These are phyloP conservation scores for Chelonoidis abingdonii DNA, from an alignment of 2,113 vertebrate species.

Conservation along the genomic window DNA sequence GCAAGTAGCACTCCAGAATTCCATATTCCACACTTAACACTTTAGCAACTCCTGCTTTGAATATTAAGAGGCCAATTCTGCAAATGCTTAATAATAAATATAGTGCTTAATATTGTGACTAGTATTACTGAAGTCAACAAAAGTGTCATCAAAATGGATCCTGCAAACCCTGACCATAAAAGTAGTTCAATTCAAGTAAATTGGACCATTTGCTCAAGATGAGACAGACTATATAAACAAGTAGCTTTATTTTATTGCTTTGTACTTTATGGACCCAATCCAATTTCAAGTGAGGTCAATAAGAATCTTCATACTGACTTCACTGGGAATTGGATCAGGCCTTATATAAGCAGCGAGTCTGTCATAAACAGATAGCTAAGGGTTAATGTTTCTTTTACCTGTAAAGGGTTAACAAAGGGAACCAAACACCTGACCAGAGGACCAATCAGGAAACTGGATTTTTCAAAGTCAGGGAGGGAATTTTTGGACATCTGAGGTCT, in stretches of 20 bases:
- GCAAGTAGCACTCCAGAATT: neutral
- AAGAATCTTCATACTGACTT: neutral
- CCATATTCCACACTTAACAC: neutral
- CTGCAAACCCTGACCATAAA: neutral
- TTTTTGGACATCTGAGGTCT: too few species aligned
- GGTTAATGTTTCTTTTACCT: too few species aligned
- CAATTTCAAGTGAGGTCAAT: neutral
- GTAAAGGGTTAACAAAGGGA: too few species aligned
- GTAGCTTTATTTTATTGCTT: neutral
- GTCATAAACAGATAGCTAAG: too few species aligned
- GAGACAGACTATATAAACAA: too few species aligned
- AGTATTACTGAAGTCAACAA: fast-evolving
- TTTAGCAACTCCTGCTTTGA: neutral
- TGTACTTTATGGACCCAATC: neutral
- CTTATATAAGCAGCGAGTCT: neutral
- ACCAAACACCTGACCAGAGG: too few species aligned
- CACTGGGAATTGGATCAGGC: neutral
- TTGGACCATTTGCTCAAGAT: neutral
- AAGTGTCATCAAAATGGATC: neutral
- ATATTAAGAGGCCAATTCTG: neutral
- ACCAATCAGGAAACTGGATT: too few species aligned
- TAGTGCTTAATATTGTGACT: neutral
- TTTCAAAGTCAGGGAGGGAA: too few species aligned
- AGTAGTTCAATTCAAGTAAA: neutral
- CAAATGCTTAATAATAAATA: neutral